phyloP scores from a whole-genome alignment of 2,797 vertebrate species.

The Chiroxiphia lanceolata region DNA sequence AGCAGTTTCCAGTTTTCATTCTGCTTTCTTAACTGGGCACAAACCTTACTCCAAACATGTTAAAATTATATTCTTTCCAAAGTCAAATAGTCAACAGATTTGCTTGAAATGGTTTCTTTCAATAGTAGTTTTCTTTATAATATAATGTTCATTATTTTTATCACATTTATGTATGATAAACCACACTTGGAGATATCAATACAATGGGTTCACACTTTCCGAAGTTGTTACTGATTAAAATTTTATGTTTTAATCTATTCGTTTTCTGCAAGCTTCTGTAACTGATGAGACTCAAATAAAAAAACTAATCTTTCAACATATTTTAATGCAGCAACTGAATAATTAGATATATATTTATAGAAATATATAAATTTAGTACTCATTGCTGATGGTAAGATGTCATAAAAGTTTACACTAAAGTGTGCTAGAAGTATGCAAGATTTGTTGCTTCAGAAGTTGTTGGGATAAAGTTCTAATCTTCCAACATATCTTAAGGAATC shows the following conservation, averaged over 20 bases:
- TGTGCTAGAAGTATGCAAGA: not conserved
- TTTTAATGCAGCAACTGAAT: not conserved
- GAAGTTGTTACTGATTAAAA: not conserved
- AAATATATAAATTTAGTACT: not conserved
- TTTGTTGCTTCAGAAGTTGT: not conserved
- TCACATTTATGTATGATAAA: not conserved
- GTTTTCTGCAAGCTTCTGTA: not conserved
- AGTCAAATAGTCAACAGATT: not conserved
- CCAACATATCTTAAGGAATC: not conserved
- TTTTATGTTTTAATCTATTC: not conserved
- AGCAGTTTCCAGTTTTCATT: not conserved
- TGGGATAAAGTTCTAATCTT: not conserved
- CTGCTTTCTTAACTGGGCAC: not conserved
- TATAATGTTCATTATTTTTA: not conserved
- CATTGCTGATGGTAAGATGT: fast-evolving
- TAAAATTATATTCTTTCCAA: not conserved
- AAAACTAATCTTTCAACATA: not conserved
- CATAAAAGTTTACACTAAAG: not conserved
- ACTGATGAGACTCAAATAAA: not conserved
- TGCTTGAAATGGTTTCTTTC: not conserved
- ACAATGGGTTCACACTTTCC: not conserved
- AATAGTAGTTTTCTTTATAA: not conserved
- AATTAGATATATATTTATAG: not conserved
- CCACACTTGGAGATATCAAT: not conserved
- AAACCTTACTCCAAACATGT: not conserved